Evolutionary conservation across 2,888 invertebrate species (phyloP).

Genomic region (Chrysomela aeneicollis): DNA sequence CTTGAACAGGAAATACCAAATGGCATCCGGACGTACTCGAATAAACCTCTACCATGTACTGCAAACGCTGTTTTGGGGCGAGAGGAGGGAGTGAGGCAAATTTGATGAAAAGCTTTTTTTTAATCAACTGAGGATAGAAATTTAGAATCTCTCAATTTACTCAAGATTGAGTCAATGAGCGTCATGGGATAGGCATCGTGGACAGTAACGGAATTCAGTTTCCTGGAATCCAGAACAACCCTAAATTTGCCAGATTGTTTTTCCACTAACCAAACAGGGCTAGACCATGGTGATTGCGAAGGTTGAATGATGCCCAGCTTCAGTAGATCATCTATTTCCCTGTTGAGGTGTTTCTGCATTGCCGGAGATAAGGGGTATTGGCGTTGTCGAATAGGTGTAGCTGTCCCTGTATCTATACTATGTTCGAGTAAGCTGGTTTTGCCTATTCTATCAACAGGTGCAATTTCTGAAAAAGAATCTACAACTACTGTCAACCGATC

Average conservation of each 20-base stretch:
- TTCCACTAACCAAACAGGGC: constrained; percentile 45
- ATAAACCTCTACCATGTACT: too few species aligned
- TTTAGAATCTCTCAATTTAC: too few species aligned
- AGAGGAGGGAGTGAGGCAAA: constrained; percentile 23
- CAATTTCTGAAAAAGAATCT: constrained; percentile 1
- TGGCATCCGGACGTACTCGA: too few species aligned
- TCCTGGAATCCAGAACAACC: constrained; percentile 42
- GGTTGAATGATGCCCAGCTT: too few species aligned
- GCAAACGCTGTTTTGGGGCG: constrained; percentile 23
- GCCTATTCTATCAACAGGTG: too few species aligned
- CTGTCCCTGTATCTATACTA: constrained; percentile 21
- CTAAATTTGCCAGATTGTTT: constrained; percentile 48
- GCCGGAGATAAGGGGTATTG: too few species aligned
- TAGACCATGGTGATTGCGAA: constrained; percentile 43
- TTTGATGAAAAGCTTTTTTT: constrained; percentile 47
- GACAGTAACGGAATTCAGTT: constrained; percentile 50
- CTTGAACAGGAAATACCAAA: constrained; percentile 24
- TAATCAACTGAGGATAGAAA: constrained; percentile 51
- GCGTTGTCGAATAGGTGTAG: too few species aligned
- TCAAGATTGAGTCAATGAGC: too few species aligned
- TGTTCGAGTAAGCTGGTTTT: too few species aligned
- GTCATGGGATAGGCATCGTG: too few species aligned
- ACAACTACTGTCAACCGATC: neutral
- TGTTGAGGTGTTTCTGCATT: constrained; percentile 26
- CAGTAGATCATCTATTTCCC: too few species aligned